Base-by-base conservation (phyloP, 2,888 invertebrate species). In the Erannis defoliaria region DNA sequence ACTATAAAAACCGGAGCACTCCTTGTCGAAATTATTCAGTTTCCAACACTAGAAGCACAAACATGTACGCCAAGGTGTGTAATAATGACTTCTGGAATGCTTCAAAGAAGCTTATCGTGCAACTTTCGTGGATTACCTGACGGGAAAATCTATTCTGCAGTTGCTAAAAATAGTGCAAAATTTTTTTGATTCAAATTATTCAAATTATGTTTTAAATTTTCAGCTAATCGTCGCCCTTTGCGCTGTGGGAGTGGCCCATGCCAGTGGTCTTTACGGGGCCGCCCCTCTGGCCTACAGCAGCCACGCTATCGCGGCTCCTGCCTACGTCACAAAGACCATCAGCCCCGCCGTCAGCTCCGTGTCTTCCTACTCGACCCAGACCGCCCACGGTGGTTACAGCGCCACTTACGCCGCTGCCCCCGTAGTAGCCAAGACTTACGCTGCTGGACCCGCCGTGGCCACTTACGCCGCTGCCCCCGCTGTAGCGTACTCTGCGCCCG, bases 161-260 rank as follows among this genome's bases (percentile, higher is more conserved):
- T 35, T 21, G 9, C 19, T 23, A 33, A 49, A 33, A 5, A 8
- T 9, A 49, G 49, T 37, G 35, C 5, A 19, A 23, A 37, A 50
- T 29, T 29, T n/a, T 8, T 37, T 33, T 12, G 26, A 10, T 16
- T 18, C 1, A 16, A n/a, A 9, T 21, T 21, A 21, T 4, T 37
- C 6, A 43, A 21, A 43, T 43, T 48, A 35, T 4, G 33, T 35
- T 54, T 42, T 1, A 1, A 6, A 18, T 64, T 68, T 89, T 45
- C 81, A 91, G 94, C 82, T 94, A 75, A 88, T 95, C 82, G 85
- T 94, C 68, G 87, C 95, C 74, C 93, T 94, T 77, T 93, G 95
- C 81, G 88, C 93, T 72, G 84, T 95, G 88, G 94, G 95, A 71
- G 86, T 93, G 49, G 94, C 92, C 81, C 93, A 87, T 77, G 95